These are phyloP conservation scores for Spodoptera exigua DNA, from an alignment of 2,888 invertebrate genomes.

Conservation along the genomic window DNA sequence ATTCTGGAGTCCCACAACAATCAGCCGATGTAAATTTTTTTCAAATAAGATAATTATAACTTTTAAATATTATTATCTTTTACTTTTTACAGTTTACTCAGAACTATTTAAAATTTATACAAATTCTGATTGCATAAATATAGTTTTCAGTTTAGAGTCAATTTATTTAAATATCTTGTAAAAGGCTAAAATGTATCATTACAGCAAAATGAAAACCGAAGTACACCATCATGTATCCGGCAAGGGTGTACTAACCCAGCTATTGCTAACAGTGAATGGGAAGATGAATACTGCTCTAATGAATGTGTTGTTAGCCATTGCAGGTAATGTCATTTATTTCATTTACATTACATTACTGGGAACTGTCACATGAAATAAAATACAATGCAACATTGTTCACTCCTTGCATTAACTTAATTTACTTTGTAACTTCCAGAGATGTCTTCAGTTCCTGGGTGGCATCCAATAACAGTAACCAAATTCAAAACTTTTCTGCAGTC, in stretches of 20 bases:
- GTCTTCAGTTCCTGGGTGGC: slow-evolving; percentile 97
- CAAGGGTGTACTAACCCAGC: slow-evolving; percentile 97
- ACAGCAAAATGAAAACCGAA: slow-evolving; percentile 84
- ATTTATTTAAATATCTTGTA: no score
- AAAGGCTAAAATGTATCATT: slow-evolving; percentile 58
- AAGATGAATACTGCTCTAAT: slow-evolving; percentile 98
- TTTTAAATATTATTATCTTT: no score
- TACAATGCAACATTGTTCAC: not conserved
- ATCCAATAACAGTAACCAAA: slow-evolving; percentile 94
- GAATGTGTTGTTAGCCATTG: slow-evolving; percentile 99
- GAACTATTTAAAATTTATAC: no score
- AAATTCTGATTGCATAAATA: no score
- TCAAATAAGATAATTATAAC: slow-evolving; percentile 6
- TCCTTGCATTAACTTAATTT: slow-evolving; percentile 23
- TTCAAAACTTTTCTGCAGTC: slow-evolving; percentile 94
- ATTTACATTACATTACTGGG: slow-evolving; percentile 74
- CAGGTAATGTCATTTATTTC: slow-evolving; percentile 86
- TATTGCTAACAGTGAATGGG: slow-evolving; percentile 97
- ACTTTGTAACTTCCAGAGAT: slow-evolving; percentile 91
- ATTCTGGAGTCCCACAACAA: slow-evolving; percentile 80
- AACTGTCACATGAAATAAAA: slow-evolving; percentile 40
- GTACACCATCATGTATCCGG: slow-evolving; percentile 92
- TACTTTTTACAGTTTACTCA: no score
- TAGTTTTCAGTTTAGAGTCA: no score
- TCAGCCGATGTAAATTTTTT: slow-evolving; percentile 78